These are phyloP conservation scores for Telmatherina bonti DNA, from an alignment of 2,797 vertebrate species.

Conservation along the genomic window DNA sequence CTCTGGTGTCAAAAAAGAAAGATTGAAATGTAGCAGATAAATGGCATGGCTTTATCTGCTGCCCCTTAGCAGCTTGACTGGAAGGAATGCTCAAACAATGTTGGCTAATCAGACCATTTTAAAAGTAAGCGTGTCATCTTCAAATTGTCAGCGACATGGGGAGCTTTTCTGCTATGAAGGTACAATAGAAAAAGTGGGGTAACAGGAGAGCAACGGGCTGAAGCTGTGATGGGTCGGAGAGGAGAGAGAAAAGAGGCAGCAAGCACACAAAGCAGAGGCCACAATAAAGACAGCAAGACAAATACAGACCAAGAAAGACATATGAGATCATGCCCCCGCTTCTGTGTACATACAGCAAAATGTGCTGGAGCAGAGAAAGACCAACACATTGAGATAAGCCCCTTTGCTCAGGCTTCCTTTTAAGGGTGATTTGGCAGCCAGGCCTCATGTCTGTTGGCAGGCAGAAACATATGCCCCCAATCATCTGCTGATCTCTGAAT, in stretches of 20 bases:
- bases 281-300: conserved; percentile 75
- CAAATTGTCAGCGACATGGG: conserved; percentile 64
- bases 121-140: conserved; percentile 61
- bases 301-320: conserved; percentile 76
- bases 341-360: conserved; percentile 74
- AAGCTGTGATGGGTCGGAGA: conserved; percentile 41
- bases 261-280: conserved; percentile 39
- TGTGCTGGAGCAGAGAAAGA: conserved; percentile 70
- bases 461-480: conserved; percentile 65
- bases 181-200: conserved; percentile 51
- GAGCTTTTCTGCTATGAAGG: conserved; percentile 63
- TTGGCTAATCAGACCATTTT: conserved; percentile 74
- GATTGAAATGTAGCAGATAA: conserved; percentile 78
- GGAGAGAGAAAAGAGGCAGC: conserved; percentile 10
- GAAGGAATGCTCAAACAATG: conserved; percentile 70
- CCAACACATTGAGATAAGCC: conserved; percentile 78
- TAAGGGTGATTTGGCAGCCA: conserved; percentile 77
- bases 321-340: conserved; percentile 72
- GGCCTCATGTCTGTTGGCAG: conserved; percentile 70
- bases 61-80: conserved; percentile 80
- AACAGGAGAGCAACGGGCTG: conserved; percentile 40
- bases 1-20: conserved; percentile 66
- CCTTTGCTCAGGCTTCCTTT: conserved; percentile 70
- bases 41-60: conserved; percentile 71
- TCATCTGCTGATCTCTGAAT: conserved; percentile 74